phyloP scores from a whole-genome alignment of 2,113 vertebrate species.

The Sclerurus mexicanus region DNA sequence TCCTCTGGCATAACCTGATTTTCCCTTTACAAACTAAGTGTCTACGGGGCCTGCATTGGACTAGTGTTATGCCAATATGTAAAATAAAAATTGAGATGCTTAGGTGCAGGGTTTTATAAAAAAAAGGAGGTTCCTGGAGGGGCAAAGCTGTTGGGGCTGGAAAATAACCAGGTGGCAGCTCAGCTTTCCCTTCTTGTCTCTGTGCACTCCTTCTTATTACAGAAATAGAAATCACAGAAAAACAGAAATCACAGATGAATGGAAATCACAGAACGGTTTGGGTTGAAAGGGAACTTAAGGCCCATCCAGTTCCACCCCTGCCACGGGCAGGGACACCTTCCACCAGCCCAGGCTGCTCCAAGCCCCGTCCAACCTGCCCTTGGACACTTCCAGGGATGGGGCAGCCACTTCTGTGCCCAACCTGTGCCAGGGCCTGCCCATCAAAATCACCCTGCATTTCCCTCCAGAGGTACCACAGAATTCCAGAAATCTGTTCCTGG shows the following conservation, averaged over 20 bases:
- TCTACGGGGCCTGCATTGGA: accelerated
- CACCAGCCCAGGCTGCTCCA: background rate
- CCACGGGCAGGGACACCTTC: background rate
- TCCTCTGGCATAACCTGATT: background rate
- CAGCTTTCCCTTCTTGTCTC: background rate
- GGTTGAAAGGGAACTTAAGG: background rate
- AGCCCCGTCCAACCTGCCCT: background rate
- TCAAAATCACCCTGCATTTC: background rate
- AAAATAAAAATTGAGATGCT: background rate
- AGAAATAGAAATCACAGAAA: background rate
- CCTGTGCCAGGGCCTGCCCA: background rate
- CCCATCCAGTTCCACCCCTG: no score
- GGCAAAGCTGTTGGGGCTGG: background rate
- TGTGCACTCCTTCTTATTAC: background rate
- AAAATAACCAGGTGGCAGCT: background rate
- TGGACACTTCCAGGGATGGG: background rate
- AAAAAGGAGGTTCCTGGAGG: background rate
- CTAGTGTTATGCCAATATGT: accelerated
- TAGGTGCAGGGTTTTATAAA: background rate
- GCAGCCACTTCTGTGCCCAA: background rate
- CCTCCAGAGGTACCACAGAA: accelerated
- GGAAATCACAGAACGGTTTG: background rate
- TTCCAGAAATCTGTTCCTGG: background rate
- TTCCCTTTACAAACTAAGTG: background rate
- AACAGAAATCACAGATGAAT: background rate